Percentiles rank a stretch among this genome's conserved stretches.
Evolutionary conservation across 30 jellyfish, hydroid and myxozoan species (phyloP).

Genomic region (Aurelia aurita): DNA sequence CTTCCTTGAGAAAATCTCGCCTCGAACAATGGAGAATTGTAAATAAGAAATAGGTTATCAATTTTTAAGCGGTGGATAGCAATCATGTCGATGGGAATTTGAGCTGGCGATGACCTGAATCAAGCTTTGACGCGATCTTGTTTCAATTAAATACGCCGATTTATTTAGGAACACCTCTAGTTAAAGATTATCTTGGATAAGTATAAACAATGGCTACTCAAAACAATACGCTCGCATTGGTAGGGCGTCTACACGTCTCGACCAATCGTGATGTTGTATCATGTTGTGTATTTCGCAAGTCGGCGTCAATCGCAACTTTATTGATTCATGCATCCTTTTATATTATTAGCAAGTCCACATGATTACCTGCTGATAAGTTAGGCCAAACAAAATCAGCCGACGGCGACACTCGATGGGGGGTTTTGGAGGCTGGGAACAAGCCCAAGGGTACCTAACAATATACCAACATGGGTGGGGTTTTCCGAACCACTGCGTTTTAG

Average conservation of each 20-base stretch:
- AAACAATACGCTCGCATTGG: conserved; percentile 23
- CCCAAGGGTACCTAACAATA: no score
- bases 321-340: conserved; percentile 15
- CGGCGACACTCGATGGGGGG: no score
- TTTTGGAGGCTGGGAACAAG: no score
- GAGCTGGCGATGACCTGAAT: background rate
- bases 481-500: no score
- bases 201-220: conserved; percentile 40
- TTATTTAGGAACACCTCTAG: conserved; percentile 35
- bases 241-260: conserved; percentile 55
- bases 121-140: conserved; percentile 14
- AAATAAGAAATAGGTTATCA: background rate
- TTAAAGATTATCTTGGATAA: conserved; percentile 49
- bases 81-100: background rate
- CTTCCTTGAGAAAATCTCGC: conserved; percentile 62
- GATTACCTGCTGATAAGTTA: background rate
- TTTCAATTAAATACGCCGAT: conserved; percentile 46
- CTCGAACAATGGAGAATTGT: conserved; percentile 12
- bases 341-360: conserved; percentile 27
- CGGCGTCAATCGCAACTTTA: conserved; percentile 30
- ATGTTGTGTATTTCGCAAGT: conserved; percentile 25
- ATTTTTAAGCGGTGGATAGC: background rate
- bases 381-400: no score
- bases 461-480: no score
- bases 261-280: conserved; percentile 34